Base-by-base conservation (phyloP, 2,113 vertebrate species). In the Nothobranchius kuhntae region DNA sequence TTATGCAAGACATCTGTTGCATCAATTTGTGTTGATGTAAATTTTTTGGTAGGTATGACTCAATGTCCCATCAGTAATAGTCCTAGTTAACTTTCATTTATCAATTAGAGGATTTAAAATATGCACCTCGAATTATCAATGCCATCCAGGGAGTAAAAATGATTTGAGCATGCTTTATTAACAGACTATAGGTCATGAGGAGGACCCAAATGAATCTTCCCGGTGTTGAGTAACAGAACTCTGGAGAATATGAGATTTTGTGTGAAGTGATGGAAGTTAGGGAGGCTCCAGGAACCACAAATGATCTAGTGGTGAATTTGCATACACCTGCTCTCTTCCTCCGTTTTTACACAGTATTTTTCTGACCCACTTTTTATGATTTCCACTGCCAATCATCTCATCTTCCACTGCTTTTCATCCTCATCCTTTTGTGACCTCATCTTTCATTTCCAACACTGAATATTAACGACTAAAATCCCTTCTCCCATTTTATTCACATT, bases 11-110 rank as follows among this genome's bases (percentile, higher is more conserved):
- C 91, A 92, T 91, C 86, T 91, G 89, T 83, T 84, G 75, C 75
- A 90, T 88, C 89, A 79, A 75, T 68, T 85, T 83, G 87, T 84
- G 91, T 87, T 89, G 81, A 73, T 81, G 86, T 86, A 86, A 86
- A 87, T 91, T 87, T 85, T 86, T 84, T 73, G 85, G 83, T 83
- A 73, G 84, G 78, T 77, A 73, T 55, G 60, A 85, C 73, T 86
- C 77, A n/a, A 64, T 73, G 75, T 68, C 75, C 65, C 21, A 38
- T 77, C 71, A 73, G 86, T 83, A 73, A 90, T 89, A 76, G 71
- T 65, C 88, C 80, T 83, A 84, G 82, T 88, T 91, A 89, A 89
- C 84, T 87, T 82, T 84, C 80, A 89, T 83, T 82, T 82, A 86
- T 89, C 88, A 92, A 90, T 91, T 91, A 91, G 56, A 68, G 71